phyloP scores from a whole-genome alignment of 1,140 invertebrate genomes.

The Drosophila nebulosa region DNA sequence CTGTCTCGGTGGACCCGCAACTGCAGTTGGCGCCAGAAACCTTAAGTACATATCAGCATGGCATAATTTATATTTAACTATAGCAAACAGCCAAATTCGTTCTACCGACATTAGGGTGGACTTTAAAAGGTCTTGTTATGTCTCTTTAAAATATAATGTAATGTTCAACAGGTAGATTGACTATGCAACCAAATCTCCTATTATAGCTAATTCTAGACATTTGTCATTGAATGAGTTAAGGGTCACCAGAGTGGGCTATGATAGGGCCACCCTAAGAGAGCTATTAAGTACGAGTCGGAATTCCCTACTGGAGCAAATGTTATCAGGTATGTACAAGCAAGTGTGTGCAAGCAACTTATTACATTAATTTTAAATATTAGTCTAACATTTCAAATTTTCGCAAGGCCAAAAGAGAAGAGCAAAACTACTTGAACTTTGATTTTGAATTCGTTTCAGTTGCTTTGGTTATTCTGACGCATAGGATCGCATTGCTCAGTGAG shows the following conservation, averaged over 20 bases:
- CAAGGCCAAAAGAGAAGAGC: constrained; percentile 10
- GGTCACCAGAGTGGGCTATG: neutral
- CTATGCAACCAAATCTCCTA: no score
- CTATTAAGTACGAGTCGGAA: neutral
- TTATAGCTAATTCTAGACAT: no score
- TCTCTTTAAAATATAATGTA: no score
- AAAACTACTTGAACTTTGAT: constrained; percentile 1
- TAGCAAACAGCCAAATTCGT: constrained; percentile 15
- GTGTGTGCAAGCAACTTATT: constrained; percentile 40
- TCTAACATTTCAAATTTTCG: neutral
- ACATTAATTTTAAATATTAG: constrained; percentile 49
- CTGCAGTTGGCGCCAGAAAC: constrained; percentile 54
- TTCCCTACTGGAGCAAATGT: neutral
- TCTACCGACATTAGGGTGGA: neutral
- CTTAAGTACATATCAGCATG: constrained; percentile 61
- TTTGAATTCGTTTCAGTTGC: constrained; percentile 26
- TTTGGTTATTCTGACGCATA: constrained; percentile 37
- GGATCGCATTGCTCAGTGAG: constrained; percentile 18
- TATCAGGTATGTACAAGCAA: constrained; percentile 19
- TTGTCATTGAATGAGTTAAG: no score
- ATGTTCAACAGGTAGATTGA: no score
- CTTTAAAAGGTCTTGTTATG: no score
- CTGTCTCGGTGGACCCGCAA: constrained; percentile 54
- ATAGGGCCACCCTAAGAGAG: neutral
- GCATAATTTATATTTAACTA: constrained; percentile 61